phyloP scores from a whole-genome alignment of 2,797 vertebrate genomes.

The Lacerta bilineata region DNA sequence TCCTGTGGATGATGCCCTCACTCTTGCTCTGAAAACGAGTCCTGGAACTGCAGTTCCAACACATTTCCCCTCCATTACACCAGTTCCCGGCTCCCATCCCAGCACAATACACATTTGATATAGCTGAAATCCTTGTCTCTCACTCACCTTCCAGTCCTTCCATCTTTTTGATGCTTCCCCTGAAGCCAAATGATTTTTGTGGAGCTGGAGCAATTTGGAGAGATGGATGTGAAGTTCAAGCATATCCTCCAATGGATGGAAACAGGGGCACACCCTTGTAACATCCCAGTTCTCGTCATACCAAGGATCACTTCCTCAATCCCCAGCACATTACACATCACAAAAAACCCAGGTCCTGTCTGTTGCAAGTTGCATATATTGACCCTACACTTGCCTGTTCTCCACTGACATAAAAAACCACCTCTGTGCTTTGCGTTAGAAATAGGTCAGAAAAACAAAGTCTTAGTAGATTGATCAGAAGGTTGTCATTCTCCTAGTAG shows the following conservation, averaged over 20 bases:
- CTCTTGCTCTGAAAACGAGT: too few relatives aligned
- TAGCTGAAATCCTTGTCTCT: background rate
- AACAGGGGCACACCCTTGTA: background rate
- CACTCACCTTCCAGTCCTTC: background rate
- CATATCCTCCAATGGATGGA: background rate
- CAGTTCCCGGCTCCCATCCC: too few relatives aligned
- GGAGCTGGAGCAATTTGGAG: background rate
- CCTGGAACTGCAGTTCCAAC: too few relatives aligned
- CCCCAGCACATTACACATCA: too few relatives aligned
- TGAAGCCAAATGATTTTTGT: background rate
- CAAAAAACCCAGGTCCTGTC: too few relatives aligned
- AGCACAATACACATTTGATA: background rate
- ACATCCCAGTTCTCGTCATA: too few relatives aligned
- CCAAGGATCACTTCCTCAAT: too few relatives aligned
- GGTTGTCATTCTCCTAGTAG: too few relatives aligned
- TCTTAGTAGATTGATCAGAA: too few relatives aligned
- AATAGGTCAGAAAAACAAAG: background rate
- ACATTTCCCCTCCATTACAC: too few relatives aligned
- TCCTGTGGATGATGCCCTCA: too few relatives aligned
- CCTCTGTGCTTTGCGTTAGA: background rate
- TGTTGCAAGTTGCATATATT: too few relatives aligned
- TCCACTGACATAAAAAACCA: background rate
- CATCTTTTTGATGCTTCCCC: background rate
- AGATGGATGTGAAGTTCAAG: background rate
- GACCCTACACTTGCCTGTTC: background rate